Evolutionary conservation across 2,888 invertebrate species (phyloP).

Genomic region (Euspilapteryx auroguttella): DNA sequence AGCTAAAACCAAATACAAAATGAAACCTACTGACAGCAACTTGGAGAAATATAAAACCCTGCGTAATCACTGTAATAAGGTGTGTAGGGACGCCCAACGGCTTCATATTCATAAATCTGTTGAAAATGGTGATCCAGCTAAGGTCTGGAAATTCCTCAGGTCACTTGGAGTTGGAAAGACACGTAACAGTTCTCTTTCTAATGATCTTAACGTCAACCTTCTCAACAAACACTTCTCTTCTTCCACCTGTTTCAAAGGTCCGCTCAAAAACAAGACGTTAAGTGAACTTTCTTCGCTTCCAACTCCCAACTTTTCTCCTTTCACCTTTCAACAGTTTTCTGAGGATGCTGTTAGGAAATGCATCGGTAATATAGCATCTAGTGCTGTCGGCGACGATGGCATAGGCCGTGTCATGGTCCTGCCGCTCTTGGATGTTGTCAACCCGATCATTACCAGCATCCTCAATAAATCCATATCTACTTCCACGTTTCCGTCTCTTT

Average conservation of each 20-base stretch:
- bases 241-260: background rate
- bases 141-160: constrained; percentile 2
- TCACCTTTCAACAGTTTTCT: background rate
- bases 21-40: constrained; percentile 1
- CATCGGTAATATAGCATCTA: constrained; percentile 6
- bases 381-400: constrained; percentile 8
- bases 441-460: constrained; percentile 4
- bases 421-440: background rate
- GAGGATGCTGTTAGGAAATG: constrained; percentile 7
- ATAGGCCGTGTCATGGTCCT: constrained; percentile 3
- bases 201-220: background rate
- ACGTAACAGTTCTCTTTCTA: background rate
- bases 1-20: constrained; percentile 5
- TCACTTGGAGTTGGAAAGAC: constrained; percentile 1
- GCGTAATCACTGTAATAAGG: constrained; percentile 3
- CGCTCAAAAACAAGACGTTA: background rate
- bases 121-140: background rate
- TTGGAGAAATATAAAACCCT: background rate
- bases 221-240: background rate
- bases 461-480: constrained; percentile 6
- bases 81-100: constrained; percentile 2
- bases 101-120: background rate
- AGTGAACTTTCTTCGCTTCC: background rate
- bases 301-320: background rate
- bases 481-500: constrained; percentile 5